Conservation (phyloP, 2,888 invertebrate species). For the Drosophila austrosaltans region DNA sequence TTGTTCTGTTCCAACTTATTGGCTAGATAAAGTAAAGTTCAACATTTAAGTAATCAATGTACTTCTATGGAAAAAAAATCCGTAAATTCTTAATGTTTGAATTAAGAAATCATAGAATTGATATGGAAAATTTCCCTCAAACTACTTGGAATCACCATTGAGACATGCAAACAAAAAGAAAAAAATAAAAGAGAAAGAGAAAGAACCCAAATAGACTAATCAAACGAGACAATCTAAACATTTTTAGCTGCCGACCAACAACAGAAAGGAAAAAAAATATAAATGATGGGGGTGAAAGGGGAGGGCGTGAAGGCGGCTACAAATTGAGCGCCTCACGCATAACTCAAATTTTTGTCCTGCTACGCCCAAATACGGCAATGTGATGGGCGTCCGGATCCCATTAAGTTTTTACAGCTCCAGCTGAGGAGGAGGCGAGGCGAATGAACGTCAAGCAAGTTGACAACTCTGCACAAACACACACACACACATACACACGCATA, state of each 20-base stretch:
- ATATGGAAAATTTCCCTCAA: conserved; percentile 4
- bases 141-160: background rate
- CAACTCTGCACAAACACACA: conserved; percentile 31
- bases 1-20: too few species aligned
- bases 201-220: conserved; percentile 12
- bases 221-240: conserved; percentile 27
- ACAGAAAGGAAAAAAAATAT: too few species aligned
- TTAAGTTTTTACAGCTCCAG: conserved; percentile 52
- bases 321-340: conserved; percentile 53
- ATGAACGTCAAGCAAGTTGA: conserved; percentile 55
- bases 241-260: background rate
- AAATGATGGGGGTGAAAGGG: background rate
- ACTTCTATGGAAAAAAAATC: background rate
- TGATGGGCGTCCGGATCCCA: conserved; percentile 31
- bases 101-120: conserved; percentile 6
- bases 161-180: conserved; percentile 2
- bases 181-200: background rate
- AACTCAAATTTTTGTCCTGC: conserved; percentile 35
- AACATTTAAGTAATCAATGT: background rate
- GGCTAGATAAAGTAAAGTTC: background rate
- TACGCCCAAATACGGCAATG: conserved; percentile 16
- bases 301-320: conserved; percentile 19
- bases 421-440: conserved; percentile 10
- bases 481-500: conserved; percentile 33
- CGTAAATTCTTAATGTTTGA: conserved; percentile 2